Evolutionary conservation across 2,113 vertebrate genomes (phyloP), one percentile per base, ranked within the genome.

Genomic region (Dasyprocta punctata): DNA sequence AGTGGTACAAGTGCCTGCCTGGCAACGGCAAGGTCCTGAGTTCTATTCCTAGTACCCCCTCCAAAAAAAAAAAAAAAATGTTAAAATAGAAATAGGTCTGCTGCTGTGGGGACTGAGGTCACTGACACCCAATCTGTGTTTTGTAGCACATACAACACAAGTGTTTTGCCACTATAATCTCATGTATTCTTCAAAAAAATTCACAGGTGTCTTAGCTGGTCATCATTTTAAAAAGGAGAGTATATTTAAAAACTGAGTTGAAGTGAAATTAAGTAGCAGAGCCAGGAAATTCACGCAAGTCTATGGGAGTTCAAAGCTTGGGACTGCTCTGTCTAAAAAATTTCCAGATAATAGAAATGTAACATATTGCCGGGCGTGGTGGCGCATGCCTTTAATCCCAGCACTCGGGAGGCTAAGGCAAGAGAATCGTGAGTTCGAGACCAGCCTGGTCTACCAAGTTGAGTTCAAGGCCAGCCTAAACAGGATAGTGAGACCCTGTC

Each of bases 341-440:
- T 58, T 90, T 95, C 44, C 54, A 89, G 86, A 89, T 81, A 94
- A 58, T 0, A 75, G 36, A 96, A 95, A 94, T 52, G 38, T 49
- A 92, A 69, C 56, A 87, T 73, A 90, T 86, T n/a, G n/a, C n/a
- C n/a, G n/a, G n/a, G n/a, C n/a, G n/a, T n/a, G n/a, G n/a, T n/a
- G n/a, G n/a, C n/a, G n/a, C n/a, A n/a, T n/a, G n/a, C n/a, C n/a
- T n/a, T n/a, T n/a, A n/a, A n/a, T n/a, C n/a, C n/a, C n/a, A n/a
- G n/a, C n/a, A n/a, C n/a, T n/a, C n/a, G n/a, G n/a, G n/a, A n/a
- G n/a, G n/a, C n/a, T n/a, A n/a, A n/a, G n/a, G n/a, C n/a, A n/a
- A n/a, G n/a, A n/a, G n/a, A n/a, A n/a, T n/a, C n/a, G n/a, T n/a
- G n/a, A n/a, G n/a, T n/a, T n/a, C n/a, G n/a, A n/a, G n/a, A n/a